Evolutionary conservation across 2,888 invertebrate species (phyloP).

Genomic region (Heteromurus nitidus): DNA sequence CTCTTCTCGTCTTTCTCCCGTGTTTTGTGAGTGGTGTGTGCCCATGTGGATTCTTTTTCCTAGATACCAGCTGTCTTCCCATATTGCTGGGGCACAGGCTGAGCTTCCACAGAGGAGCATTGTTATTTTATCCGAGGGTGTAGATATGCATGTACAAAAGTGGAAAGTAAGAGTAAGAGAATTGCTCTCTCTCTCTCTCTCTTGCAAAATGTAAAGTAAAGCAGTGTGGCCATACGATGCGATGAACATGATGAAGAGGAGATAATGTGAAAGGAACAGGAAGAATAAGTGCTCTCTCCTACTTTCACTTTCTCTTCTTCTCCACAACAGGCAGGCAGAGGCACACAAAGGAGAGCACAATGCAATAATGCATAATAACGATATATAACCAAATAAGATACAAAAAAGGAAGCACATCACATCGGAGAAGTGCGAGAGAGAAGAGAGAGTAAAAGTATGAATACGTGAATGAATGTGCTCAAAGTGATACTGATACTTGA

Average conservation of each 20-base stretch:
- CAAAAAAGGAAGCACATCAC: conserved; percentile 35
- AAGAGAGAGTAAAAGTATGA: conserved; percentile 45
- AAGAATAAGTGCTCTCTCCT: conserved; percentile 56
- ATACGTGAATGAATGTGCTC: conserved; percentile 45
- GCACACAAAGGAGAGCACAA: conserved; percentile 40
- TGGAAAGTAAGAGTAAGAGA: too few species aligned
- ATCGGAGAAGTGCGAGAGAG: conserved; percentile 13
- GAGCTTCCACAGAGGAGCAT: conserved; percentile 27
- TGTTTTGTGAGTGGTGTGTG: conserved; percentile 27
- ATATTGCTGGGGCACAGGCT: conserved; percentile 48
- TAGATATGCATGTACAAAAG: conserved; percentile 1
- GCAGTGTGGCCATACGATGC: conserved; percentile 38
- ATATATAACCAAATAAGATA: conserved; percentile 55
- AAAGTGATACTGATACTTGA: conserved; percentile 2
- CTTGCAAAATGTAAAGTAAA: not conserved
- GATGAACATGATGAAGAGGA: conserved; percentile 48
- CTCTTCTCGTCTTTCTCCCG: not conserved
- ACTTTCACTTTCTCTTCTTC: conserved; percentile 33
- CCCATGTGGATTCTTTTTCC: conserved; percentile 59
- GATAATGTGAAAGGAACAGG: conserved; percentile 61
- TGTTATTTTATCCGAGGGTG: conserved; percentile 14
- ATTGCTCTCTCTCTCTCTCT: too few species aligned
- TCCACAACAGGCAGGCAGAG: not conserved
- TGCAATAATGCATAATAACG: conserved; percentile 63
- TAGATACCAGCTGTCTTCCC: conserved; percentile 55